Evolutionary conservation across 35 echinoderm and acorn worm genomes (phyloP), one percentile per base, ranked within the genome.

Genomic region (Chiridota heheva): DNA sequence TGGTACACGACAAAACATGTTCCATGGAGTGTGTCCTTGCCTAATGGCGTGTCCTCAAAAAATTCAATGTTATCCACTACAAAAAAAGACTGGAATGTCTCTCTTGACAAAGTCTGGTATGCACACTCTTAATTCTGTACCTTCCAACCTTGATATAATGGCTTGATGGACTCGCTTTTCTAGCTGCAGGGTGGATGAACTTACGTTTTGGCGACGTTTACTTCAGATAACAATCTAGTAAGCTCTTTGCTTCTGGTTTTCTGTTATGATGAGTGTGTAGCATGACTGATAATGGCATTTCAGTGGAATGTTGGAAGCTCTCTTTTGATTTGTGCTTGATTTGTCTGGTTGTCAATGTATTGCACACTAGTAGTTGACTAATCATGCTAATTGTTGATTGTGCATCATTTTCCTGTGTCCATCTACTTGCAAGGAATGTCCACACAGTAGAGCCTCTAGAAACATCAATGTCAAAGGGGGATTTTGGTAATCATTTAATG

Each of bases 141-240:
- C 44, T 2, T 76, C 43, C 72, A 76, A 16, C 5, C 44, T 1
- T 1, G 1, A 49, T 40, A 76, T 2, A 7, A 76, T 76, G 25
- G 72, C 72, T 51, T 76, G 72, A 51, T 76, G 44, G 17, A 76
- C 72, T 29, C 72, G 27, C 72, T 76, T 76, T 57, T 76, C 72
- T 32, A 76, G 40, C 4, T 40, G 7, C 27, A 76, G 5, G 47
- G 22, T 76, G 44, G 40, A 51, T 76, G 72, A 48, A 26, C n/a
- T n/a, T 49, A 76, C 69, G 36, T 57, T 6, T 47, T 51, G 44
- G 26, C 44, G 5, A 76, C 40, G 48, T 76, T 7, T n/a, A 51
- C 72, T 18, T 76, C 72, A 49, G 72, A 76, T n/a, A 76, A 34
- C 22, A 76, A 51, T 3, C n/a, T 49, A 1, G 72, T 76, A 28